Conservation (phyloP, 2,797 vertebrate genomes). For the Periparus ater region DNA sequence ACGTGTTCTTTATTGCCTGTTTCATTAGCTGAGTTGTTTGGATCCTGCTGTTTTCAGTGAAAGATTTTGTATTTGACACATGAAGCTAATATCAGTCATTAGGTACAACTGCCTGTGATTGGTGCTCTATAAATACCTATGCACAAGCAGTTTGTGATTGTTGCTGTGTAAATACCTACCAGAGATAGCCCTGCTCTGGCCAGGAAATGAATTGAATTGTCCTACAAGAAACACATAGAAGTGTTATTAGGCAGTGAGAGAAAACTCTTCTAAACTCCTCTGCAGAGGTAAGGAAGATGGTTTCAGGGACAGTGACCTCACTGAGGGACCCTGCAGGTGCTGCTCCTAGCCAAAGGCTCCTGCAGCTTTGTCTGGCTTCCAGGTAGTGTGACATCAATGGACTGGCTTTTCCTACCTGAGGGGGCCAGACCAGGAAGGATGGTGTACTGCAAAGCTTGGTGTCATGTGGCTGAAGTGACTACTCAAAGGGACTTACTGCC, state of each 20-base stretch:
- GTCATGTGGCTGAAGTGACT: not conserved
- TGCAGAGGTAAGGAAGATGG: not conserved
- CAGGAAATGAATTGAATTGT: not conserved
- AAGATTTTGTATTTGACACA: conserved; percentile 23
- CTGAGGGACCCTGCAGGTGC: not conserved
- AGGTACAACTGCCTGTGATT: not conserved
- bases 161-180: not conserved
- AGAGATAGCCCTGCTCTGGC: not conserved
- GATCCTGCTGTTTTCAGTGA: conserved; percentile 16
- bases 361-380: not conserved
- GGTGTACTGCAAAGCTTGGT: not conserved
- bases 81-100: conserved; percentile 43
- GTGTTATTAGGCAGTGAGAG: not conserved
- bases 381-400: not conserved
- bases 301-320: not conserved
- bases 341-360: not conserved
- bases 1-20: not conserved
- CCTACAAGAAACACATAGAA: not conserved
- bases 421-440: not conserved
- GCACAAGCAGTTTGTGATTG: not conserved
- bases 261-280: not conserved
- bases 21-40: conserved; percentile 12
- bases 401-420: not conserved
- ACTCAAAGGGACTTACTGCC: not conserved
- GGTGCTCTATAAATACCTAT: conserved; percentile 21